A percentile compares a stretch with the other conserved stretches of the same genome.
Conservation (phyloP, 2,888 invertebrate species). For the Tridacna crocea region DNA sequence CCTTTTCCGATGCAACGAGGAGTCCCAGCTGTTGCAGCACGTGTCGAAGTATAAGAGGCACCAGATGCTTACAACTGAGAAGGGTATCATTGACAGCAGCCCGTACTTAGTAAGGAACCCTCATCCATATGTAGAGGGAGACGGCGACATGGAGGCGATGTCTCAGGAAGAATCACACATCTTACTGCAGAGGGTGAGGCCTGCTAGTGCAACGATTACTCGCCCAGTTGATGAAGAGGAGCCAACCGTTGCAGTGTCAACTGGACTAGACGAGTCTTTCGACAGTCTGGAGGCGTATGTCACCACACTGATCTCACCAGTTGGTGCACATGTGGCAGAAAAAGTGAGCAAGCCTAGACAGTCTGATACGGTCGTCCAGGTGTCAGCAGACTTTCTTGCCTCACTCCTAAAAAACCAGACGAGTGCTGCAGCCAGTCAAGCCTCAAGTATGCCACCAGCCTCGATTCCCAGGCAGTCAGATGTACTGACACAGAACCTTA, state of each 20-base stretch:
- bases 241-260: neutral
- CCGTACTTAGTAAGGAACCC: neutral
- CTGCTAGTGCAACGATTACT: neutral
- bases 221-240: neutral
- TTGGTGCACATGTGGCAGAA: neutral
- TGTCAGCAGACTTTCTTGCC: neutral
- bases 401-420: neutral
- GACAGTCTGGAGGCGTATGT: neutral
- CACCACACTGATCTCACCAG: neutral
- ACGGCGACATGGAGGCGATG: neutral
- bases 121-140: neutral
- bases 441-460: neutral
- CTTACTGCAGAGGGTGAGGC: neutral
- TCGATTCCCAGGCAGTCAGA: neutral
- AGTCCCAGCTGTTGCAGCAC: neutral
- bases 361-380: neutral
- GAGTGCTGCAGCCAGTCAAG: too few relatives aligned
- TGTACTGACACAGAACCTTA: neutral
- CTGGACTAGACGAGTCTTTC: neutral
- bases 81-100: slow-evolving; percentile 5
- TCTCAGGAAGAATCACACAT: slow-evolving; percentile 10
- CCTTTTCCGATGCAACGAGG: slow-evolving; percentile 9
- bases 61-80: neutral
- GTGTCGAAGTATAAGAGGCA: slow-evolving; percentile 11
- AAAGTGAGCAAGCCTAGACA: neutral